Percentiles rank a stretch among this genome's conserved stretches.
Evolutionary conservation across 2,113 vertebrate species (phyloP).

Genomic region (Pseudorhombus dupliciocellatus): DNA sequence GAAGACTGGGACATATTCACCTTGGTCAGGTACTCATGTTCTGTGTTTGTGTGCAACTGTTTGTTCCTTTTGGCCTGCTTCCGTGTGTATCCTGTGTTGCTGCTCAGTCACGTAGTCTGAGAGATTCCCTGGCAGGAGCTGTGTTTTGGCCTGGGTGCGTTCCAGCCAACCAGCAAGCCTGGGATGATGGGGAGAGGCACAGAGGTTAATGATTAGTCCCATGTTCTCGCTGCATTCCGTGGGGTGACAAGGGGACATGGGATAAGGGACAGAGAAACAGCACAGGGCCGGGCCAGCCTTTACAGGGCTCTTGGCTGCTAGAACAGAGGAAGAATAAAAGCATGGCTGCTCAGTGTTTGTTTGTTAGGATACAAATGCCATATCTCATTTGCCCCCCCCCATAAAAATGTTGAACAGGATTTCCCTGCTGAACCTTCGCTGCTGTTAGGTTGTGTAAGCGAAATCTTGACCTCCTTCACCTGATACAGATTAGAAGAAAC

Average conservation of each 20-base stretch:
- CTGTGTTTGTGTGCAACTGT: constrained; percentile 8
- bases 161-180: constrained; percentile 72
- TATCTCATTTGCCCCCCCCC: neutral
- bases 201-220: constrained; percentile 84
- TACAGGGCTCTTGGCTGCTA: constrained; percentile 7
- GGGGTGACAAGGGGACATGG: constrained; percentile 73
- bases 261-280: constrained; percentile 52
- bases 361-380: neutral
- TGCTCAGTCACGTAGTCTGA: constrained; percentile 73
- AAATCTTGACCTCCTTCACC: constrained; percentile 44
- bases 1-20: neutral
- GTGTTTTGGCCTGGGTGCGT: constrained; percentile 69
- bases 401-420: constrained; percentile 23
- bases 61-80: constrained; percentile 37
- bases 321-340: constrained; percentile 19
- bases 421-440: constrained; percentile 39
- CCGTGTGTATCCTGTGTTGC: constrained; percentile 45
- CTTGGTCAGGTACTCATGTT: constrained; percentile 12
- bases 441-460: constrained; percentile 19
- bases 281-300: constrained; percentile 10
- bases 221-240: constrained; percentile 72
- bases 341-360: neutral
- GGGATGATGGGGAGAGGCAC: constrained; percentile 67
- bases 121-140: constrained; percentile 72
- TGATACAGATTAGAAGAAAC: constrained; percentile 32